phyloP scores from a whole-genome alignment of 2,797 vertebrate genomes.

The Pterois miles region DNA sequence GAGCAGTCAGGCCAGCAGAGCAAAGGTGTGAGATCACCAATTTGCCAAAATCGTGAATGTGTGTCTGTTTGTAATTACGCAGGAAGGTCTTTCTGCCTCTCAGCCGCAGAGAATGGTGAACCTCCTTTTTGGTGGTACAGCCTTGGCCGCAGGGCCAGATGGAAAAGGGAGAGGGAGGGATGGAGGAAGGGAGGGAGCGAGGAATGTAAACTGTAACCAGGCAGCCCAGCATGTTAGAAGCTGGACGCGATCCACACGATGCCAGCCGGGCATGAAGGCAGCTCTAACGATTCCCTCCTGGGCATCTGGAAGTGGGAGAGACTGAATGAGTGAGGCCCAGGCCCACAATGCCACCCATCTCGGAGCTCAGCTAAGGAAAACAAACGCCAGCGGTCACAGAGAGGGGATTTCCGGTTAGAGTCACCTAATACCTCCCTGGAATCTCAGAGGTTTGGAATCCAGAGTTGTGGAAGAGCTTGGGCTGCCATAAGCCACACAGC shows the following conservation, averaged over 20 bases:
- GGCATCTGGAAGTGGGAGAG: conserved; percentile 78
- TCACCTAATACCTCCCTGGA: conserved; percentile 78
- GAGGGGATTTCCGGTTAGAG: conserved; percentile 80
- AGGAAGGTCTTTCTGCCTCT: conserved; percentile 55
- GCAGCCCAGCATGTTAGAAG: conserved; percentile 70
- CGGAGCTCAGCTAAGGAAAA: conserved; percentile 76
- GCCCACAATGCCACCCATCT: conserved; percentile 81
- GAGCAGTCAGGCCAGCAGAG: conserved; percentile 44
- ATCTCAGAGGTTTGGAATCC: conserved; percentile 74
- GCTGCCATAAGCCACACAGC: conserved; percentile 61
- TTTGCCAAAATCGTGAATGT: conserved; percentile 66
- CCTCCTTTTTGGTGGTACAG: conserved; percentile 67
- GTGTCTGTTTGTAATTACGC: conserved; percentile 66
- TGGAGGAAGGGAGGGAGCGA: conserved; percentile 48
- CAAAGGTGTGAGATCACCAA: conserved; percentile 70
- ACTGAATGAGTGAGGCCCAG: conserved; percentile 67
- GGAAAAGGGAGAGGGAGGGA: conserved; percentile 63
- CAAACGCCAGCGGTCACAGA: conserved; percentile 75
- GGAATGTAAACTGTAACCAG: conserved; percentile 73
- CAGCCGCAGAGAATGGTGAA: conserved; percentile 53
- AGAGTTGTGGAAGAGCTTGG: conserved; percentile 48
- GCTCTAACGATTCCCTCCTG: conserved; percentile 71
- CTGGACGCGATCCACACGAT: conserved; percentile 72
- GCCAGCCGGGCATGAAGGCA: conserved; percentile 78
- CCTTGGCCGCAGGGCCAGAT: conserved; percentile 68